A percentile compares a stretch with the other conserved stretches of the same genome.
phyloP scores from a whole-genome alignment of 1,140 invertebrate genomes.

The Cyclargus thomasi region DNA sequence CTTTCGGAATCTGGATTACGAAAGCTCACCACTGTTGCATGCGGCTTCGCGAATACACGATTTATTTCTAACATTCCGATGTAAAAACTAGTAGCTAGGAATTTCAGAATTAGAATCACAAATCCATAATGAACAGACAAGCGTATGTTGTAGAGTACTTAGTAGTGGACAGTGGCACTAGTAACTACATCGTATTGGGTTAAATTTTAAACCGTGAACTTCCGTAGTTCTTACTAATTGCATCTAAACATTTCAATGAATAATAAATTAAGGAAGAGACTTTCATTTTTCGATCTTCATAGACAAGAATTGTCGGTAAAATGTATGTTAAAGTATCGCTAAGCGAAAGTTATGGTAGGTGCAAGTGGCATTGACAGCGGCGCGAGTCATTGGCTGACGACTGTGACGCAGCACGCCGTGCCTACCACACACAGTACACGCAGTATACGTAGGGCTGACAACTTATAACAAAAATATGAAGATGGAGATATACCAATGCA shows the following conservation, averaged over 20 bases:
- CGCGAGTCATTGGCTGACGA: slow-evolving; percentile 37
- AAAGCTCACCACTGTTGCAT: slow-evolving; percentile 55
- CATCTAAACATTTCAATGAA: neutral
- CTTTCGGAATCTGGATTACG: slow-evolving; percentile 44
- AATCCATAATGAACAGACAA: neutral
- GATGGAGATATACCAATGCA: too few relatives aligned
- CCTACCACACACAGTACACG: slow-evolving; percentile 23
- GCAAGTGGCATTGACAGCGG: slow-evolving; percentile 48
- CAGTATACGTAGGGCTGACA: slow-evolving; percentile 28
- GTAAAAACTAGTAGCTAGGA: neutral
- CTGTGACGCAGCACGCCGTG: slow-evolving; percentile 27
- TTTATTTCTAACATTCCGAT: slow-evolving; percentile 4
- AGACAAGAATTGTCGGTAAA: slow-evolving; percentile 13
- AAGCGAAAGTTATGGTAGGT: slow-evolving; percentile 45
- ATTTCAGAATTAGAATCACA: slow-evolving; percentile 3
- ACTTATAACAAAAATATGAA: too few relatives aligned
- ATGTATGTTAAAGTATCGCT: slow-evolving; percentile 18
- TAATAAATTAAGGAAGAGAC: neutral
- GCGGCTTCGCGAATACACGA: slow-evolving; percentile 39
- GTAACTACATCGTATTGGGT: neutral
- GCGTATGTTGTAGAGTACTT: neutral
- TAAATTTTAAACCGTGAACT: neutral
- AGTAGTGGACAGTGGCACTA: neutral
- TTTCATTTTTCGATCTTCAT: slow-evolving; percentile 15
- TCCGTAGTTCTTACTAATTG: too few relatives aligned